Evolutionary conservation across 2,113 vertebrate genomes (phyloP), one percentile per base, ranked within the genome.

Genomic region (Loxodonta africana): DNA sequence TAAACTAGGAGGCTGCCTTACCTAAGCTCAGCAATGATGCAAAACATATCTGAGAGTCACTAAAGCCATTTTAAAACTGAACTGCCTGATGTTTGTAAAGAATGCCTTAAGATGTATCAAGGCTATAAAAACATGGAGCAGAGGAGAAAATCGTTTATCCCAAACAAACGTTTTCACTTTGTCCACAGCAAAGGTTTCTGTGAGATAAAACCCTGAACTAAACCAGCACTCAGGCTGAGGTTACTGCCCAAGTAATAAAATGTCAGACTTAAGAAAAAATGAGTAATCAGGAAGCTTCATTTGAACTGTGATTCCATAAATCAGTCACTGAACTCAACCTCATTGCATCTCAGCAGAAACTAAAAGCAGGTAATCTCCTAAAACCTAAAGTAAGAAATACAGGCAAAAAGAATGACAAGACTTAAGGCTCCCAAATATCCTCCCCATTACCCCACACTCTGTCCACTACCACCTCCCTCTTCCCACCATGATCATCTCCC

Each of bases 151-250:
- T 90, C 91, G 33, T 91, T 95, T 97, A 91, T 95, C 67, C 95
- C 87, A 96, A 97, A 95, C 63, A 96, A 98, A 96, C 86, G 69
- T 91, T 87, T 96, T 95, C 83, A 88, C 71, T 97, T 97, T 77
- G 69, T 88, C 87, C 37, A 69, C 23, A 90, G 86, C 0, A 12
- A 92, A 92, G 67, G 93, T 88, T 96, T 93, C 80, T 95, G 91
- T 60, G 95, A 95, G 96, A 96, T 97, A 98, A 97, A 90, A 86
- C 62, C 23, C 62, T 83, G 87, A 97, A 97, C 94, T 95, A 95
- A 97, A 96, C 95, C 46, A 93, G 63, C 44, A 57, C 69, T 81
- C 18, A 91, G 86, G 71, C 63, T 88, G 80, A 93, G 96, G 96
- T 95, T 95, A 87, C 44, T 82, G 60, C 60, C 80, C 65, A 81